These are phyloP conservation scores for Napeogenes inachia DNA, from an alignment of 2,888 invertebrate species.

Conservation along the genomic window DNA sequence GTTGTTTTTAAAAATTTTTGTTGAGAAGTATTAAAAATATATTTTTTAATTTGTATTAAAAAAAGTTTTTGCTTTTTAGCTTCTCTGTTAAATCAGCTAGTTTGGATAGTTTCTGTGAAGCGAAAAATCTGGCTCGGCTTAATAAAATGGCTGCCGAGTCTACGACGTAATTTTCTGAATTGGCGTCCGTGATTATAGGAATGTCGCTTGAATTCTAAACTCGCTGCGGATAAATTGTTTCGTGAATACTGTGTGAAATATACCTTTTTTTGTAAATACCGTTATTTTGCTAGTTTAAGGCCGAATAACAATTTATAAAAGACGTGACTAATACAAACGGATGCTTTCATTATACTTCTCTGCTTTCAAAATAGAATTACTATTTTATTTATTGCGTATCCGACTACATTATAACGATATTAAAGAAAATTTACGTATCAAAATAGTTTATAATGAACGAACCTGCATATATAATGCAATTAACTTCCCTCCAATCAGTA, in stretches of 20 bases:
- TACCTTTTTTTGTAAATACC: too few relatives aligned
- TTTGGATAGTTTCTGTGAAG: conserved; percentile 6
- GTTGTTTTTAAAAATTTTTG: too few relatives aligned
- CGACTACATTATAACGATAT: too few relatives aligned
- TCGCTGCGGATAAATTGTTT: neutral
- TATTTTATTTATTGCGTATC: too few relatives aligned
- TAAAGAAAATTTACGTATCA: neutral
- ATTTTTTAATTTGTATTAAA: conserved; percentile 1
- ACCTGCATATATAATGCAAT: conserved; percentile 64
- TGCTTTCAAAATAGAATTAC: too few relatives aligned
- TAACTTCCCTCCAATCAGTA: conserved; percentile 56
- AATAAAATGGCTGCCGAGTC: conserved; percentile 8
- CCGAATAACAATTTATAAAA: too few relatives aligned
- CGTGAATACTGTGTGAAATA: too few relatives aligned
- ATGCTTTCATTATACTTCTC: too few relatives aligned
- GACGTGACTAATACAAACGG: too few relatives aligned
- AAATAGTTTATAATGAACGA: neutral
- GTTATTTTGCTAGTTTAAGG: too few relatives aligned
- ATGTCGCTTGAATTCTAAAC: neutral
- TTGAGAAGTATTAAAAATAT: neutral
- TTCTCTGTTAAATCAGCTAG: conserved; percentile 15
- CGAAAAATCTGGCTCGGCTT: conserved; percentile 14
- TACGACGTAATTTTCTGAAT: conserved; percentile 2
- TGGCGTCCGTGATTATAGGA: neutral
- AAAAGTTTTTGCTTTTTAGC: conserved; percentile 4